Percentiles rank a stretch among this genome's conserved stretches.
phyloP scores from a whole-genome alignment of 2,888 invertebrate species.

The Philopedon plagiatum region DNA sequence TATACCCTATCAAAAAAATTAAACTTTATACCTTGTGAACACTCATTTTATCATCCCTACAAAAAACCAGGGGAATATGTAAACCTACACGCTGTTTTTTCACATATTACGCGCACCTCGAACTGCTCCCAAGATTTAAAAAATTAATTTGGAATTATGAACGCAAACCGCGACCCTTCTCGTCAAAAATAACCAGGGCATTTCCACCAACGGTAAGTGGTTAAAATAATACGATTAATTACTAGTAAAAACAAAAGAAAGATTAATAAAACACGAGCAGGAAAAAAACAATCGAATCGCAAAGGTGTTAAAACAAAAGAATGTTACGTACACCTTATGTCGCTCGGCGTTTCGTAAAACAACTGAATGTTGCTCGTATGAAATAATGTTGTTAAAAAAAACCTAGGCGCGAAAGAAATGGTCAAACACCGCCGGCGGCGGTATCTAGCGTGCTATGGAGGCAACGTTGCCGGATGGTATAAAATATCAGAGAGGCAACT shows the following conservation, averaged over 20 bases:
- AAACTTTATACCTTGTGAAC: background rate
- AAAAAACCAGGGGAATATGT: no score
- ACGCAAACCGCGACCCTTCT: no score
- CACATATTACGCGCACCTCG: background rate
- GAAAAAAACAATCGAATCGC: conserved; percentile 18
- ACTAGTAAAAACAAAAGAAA: background rate
- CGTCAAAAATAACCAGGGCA: background rate
- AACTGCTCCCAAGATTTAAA: background rate
- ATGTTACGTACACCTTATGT: conserved; percentile 25
- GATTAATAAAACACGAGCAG: conserved; percentile 11
- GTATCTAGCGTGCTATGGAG: conserved; percentile 38
- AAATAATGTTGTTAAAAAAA: conserved; percentile 40
- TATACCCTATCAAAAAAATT: no score
- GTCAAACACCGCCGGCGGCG: conserved; percentile 43
- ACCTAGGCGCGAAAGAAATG: conserved; percentile 43
- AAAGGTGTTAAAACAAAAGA: conserved; percentile 26
- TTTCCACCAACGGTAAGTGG: background rate
- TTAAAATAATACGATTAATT: background rate
- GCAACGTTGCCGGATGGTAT: conserved; percentile 36
- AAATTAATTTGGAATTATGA: no score
- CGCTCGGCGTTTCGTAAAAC: conserved; percentile 48
- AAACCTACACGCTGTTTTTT: no score
- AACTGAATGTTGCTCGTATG: conserved; percentile 35
- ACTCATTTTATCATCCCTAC: conserved; percentile 7
- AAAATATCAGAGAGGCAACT: background rate